Percentiles rank a stretch among this genome's conserved stretches.
These are phyloP conservation scores for Naja naja DNA, from an alignment of 2,113 vertebrate species.

Conservation along the genomic window DNA sequence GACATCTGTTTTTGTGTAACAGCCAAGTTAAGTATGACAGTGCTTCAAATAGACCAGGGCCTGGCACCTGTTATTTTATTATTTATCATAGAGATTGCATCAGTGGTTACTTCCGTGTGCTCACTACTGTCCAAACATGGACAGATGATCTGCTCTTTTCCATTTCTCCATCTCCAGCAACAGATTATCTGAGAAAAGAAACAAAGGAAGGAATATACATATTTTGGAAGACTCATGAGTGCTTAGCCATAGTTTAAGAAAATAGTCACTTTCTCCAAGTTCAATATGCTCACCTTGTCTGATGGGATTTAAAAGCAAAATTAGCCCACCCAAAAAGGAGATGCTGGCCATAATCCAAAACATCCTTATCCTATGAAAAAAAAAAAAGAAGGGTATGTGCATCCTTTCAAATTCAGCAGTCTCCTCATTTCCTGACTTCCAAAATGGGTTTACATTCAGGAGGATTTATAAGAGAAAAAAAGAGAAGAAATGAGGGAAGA, in stretches of 20 bases:
- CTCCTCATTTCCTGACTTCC: background rate
- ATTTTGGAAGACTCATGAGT: background rate
- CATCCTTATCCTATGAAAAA: background rate
- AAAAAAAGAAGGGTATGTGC: background rate
- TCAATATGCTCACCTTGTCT: background rate
- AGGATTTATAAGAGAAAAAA: background rate
- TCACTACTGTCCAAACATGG: constrained; percentile 12
- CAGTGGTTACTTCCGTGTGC: constrained; percentile 26
- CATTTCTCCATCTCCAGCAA: background rate
- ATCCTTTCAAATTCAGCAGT: background rate
- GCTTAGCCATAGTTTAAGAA: constrained; percentile 1
- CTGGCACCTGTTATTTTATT: constrained; percentile 43
- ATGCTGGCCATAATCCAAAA: background rate
- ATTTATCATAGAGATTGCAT: constrained; percentile 27
- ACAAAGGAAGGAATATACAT: constrained; percentile 23
- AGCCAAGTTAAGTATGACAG: constrained; percentile 29
- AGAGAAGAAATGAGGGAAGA: background rate
- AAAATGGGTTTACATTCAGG: background rate
- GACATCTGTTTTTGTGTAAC: constrained; percentile 41
- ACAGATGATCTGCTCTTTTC: constrained; percentile 8
- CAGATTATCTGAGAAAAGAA: constrained; percentile 25
- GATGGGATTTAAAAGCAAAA: constrained; percentile 2
- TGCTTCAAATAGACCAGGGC: constrained; percentile 11
- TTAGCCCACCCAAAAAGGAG: background rate
- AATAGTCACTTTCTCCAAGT: constrained; percentile 8